phyloP scores from a whole-genome alignment of 2,888 invertebrate species.

The Lasioglossum zephyrum region DNA sequence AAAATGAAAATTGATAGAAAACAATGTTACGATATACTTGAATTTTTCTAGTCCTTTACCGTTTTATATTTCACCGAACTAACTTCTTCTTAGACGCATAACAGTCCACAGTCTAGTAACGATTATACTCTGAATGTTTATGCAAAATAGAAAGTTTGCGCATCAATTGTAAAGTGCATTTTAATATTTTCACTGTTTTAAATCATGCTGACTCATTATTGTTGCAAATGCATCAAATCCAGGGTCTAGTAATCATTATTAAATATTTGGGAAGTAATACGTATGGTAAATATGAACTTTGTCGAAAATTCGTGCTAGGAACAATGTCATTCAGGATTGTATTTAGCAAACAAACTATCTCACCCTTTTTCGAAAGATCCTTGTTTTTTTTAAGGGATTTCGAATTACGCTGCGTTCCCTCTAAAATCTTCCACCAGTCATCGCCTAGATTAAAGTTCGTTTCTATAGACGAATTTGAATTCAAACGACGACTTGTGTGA shows the following conservation, averaged over 20 bases:
- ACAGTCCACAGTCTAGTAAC: no score
- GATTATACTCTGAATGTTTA: no score
- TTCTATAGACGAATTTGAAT: conserved; percentile 42
- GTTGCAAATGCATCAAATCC: no score
- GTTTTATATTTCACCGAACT: no score
- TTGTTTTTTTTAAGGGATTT: not conserved
- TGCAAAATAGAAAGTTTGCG: no score
- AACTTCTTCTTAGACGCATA: no score
- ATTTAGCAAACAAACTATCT: not conserved
- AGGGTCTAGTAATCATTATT: not conserved
- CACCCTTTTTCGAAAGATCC: not conserved
- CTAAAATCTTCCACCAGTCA: conserved; percentile 68
- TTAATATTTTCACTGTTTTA: no score
- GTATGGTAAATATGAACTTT: not conserved
- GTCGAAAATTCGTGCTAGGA: not conserved
- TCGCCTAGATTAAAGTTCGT: not conserved
- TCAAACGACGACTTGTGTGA: conserved; percentile 47
- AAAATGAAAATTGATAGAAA: no score
- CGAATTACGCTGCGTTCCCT: not conserved
- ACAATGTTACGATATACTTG: no score
- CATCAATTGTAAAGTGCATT: no score
- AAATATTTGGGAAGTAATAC: not conserved
- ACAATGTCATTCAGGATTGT: not conserved
- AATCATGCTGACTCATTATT: no score
- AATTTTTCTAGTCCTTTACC: no score